phyloP scores from a whole-genome alignment of 2,113 vertebrate genomes.

The Micromys minutus region DNA sequence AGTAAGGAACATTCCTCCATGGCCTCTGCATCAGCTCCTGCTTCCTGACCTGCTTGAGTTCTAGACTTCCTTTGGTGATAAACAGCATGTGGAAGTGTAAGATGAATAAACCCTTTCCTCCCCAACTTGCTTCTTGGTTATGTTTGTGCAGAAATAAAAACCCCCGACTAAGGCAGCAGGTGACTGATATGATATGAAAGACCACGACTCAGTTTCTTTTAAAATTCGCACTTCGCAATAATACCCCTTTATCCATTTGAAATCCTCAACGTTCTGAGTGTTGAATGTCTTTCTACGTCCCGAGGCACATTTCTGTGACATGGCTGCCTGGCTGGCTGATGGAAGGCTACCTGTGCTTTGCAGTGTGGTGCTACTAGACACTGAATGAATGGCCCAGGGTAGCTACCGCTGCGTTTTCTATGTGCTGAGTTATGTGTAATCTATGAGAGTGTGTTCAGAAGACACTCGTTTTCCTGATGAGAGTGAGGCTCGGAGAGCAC shows the following conservation, averaged over 20 bases:
- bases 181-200: not conserved
- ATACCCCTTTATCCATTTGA: not conserved
- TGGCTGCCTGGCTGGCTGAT: not conserved
- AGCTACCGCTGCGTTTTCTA: fast-evolving
- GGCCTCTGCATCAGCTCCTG: too few species aligned
- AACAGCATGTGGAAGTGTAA: too few species aligned
- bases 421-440: fast-evolving
- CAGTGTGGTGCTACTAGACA: not conserved
- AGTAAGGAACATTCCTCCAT: too few species aligned
- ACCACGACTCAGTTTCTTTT: fast-evolving
- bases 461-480: not conserved
- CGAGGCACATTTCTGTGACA: not conserved
- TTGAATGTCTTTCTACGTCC: not conserved
- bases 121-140: too few species aligned
- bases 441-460: not conserved
- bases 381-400: not conserved
- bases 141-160: too few species aligned
- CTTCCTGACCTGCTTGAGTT: too few species aligned
- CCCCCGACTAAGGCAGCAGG: too few species aligned
- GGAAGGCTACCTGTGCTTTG: not conserved
- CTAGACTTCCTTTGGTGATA: too few species aligned
- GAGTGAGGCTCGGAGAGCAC: not conserved
- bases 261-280: not conserved
- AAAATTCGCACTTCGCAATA: not conserved
- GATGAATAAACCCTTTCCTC: too few species aligned